A percentile compares a stretch with the other conserved stretches of the same genome.
These are phyloP conservation scores for Suncus etruscus DNA, from an alignment of 2,113 vertebrate species.

Conservation along the genomic window DNA sequence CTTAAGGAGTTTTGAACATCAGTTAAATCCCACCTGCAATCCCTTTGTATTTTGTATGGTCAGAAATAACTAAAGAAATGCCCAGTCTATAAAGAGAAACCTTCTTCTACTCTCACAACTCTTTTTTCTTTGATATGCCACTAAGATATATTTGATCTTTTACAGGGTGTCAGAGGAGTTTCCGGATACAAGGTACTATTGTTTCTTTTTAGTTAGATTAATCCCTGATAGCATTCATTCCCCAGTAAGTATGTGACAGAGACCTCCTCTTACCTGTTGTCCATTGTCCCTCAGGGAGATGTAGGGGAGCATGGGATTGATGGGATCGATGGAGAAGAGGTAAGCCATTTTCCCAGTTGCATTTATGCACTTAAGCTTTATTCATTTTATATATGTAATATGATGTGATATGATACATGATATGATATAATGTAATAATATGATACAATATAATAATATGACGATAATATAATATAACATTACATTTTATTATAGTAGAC, in stretches of 20 bases:
- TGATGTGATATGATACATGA: no score
- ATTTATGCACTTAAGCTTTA: background rate
- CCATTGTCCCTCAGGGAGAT: constrained; percentile 72
- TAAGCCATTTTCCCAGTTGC: constrained; percentile 22
- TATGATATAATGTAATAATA: no score
- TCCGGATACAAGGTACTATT: constrained; percentile 75
- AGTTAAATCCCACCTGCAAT: background rate
- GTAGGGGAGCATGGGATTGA: constrained; percentile 59
- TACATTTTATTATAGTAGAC: no score
- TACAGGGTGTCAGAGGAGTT: constrained; percentile 78
- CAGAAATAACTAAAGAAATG: background rate
- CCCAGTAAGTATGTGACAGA: background rate
- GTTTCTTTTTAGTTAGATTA: constrained; percentile 11
- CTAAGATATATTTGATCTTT: constrained; percentile 61
- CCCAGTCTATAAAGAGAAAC: no score
- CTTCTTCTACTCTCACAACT: background rate
- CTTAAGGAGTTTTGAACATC: background rate
- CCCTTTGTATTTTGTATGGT: background rate
- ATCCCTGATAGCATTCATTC: background rate
- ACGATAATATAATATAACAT: no score
- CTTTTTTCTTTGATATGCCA: background rate
- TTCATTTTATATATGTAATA: no score
- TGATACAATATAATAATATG: no score
- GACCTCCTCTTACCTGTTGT: background rate
- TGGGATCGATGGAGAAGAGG: constrained; percentile 78